These are phyloP conservation scores for Hippocampus zosterae DNA, from an alignment of 2,113 vertebrate species.

Conservation along the genomic window DNA sequence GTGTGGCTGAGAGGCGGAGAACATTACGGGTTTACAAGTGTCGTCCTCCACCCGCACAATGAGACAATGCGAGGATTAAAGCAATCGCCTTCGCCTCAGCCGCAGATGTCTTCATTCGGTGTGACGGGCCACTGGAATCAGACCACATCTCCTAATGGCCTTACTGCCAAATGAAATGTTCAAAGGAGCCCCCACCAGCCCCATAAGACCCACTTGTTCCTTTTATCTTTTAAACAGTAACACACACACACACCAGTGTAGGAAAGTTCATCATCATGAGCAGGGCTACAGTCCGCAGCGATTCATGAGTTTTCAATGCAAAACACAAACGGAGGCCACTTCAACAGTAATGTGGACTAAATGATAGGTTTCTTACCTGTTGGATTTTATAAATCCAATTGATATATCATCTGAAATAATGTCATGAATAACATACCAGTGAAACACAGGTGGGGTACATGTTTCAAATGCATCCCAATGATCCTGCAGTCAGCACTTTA, in stretches of 20 bases:
- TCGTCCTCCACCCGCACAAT: conserved; percentile 49
- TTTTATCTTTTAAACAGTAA: conserved; percentile 11
- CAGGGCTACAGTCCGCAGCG: too few relatives aligned
- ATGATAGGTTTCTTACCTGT: too few relatives aligned
- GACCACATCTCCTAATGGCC: conserved; percentile 56
- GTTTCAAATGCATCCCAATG: conserved; percentile 30
- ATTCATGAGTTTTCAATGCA: too few relatives aligned
- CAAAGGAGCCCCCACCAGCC: not conserved
- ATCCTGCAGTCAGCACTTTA: conserved; percentile 41
- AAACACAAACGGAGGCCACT: too few relatives aligned
- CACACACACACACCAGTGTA: too few relatives aligned
- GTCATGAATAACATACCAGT: not conserved
- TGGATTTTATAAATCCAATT: too few relatives aligned
- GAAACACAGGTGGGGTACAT: not conserved
- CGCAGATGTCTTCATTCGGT: conserved; percentile 55
- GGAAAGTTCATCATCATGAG: too few relatives aligned
- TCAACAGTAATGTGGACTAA: too few relatives aligned
- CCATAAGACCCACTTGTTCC: not conserved
- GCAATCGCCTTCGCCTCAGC: conserved; percentile 39
- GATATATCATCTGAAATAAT: not conserved
- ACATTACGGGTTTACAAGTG: not conserved
- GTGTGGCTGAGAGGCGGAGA: not conserved
- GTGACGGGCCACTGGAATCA: conserved; percentile 58
- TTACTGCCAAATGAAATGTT: conserved; percentile 33
- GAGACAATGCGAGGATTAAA: conserved; percentile 61